Conservation (phyloP, 2,797 vertebrate species). For the Potorous gilbertii region DNA sequence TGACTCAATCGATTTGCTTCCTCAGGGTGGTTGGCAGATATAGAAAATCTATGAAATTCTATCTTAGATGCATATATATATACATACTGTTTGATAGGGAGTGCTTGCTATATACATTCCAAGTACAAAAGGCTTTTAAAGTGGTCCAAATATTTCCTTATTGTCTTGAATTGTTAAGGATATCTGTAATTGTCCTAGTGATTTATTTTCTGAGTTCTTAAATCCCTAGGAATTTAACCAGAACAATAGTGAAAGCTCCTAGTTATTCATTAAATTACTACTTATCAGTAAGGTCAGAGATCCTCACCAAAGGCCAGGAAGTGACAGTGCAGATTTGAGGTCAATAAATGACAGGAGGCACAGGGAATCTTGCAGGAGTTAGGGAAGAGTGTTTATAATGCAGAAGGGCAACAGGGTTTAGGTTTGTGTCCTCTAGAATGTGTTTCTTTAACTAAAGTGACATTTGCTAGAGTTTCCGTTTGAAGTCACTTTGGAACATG, state of each 20-base stretch:
- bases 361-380: neutral
- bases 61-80: neutral
- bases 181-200: neutral
- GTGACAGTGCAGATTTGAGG: neutral
- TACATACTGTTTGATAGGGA: neutral
- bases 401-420: neutral
- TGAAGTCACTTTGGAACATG: neutral
- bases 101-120: neutral
- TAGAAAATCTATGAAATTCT: neutral
- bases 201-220: neutral
- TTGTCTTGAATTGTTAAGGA: neutral
- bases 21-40: neutral
- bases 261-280: neutral
- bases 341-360: neutral
- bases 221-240: neutral
- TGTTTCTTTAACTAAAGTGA: neutral
- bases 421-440: neutral
- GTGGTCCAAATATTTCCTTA: neutral
- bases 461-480: neutral
- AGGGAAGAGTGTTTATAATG: neutral
- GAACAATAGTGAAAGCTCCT: neutral
- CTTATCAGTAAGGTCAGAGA: neutral
- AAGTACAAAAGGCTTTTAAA: neutral
- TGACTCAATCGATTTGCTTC: neutral
- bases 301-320: neutral